A percentile compares a stretch with the other conserved stretches of the same genome.
Conservation (phyloP, 1,140 invertebrate genomes). For the Pinna nobilis region DNA sequence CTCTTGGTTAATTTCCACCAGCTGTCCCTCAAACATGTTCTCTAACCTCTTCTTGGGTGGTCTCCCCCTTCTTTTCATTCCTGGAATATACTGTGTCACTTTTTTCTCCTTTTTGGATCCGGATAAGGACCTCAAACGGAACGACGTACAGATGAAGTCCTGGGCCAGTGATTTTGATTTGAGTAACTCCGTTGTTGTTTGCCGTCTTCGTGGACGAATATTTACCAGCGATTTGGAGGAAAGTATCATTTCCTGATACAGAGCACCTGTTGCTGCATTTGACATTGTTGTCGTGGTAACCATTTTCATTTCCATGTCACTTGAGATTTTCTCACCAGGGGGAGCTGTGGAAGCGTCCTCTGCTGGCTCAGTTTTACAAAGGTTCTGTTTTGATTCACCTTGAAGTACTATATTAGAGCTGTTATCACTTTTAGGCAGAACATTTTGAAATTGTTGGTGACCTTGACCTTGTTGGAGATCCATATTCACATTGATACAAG, state of each 20-base stretch:
- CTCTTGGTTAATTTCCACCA: slow-evolving; percentile 8
- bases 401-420: background rate
- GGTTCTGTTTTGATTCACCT: background rate
- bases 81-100: slow-evolving; percentile 28
- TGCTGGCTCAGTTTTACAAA: background rate
- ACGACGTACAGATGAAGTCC: slow-evolving; percentile 66
- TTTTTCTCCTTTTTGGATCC: slow-evolving; percentile 42
- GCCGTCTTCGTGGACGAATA: slow-evolving; percentile 53
- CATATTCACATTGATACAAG: background rate
- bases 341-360: background rate
- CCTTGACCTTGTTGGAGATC: background rate
- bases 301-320: slow-evolving; percentile 33
- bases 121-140: slow-evolving; percentile 54
- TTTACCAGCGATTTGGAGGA: slow-evolving; percentile 61
- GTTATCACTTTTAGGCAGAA: slow-evolving; percentile 4
- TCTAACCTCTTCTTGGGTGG: slow-evolving; percentile 45
- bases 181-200: slow-evolving; percentile 56
- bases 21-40: slow-evolving; percentile 44
- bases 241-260: slow-evolving; percentile 65
- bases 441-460: background rate
- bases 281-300: slow-evolving; percentile 47
- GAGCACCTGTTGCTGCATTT: slow-evolving; percentile 42
- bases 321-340: background rate
- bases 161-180: slow-evolving; percentile 56
- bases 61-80: slow-evolving; percentile 40